phyloP scores from a whole-genome alignment of 2,113 vertebrate genomes.

The Pluvialis apricaria region DNA sequence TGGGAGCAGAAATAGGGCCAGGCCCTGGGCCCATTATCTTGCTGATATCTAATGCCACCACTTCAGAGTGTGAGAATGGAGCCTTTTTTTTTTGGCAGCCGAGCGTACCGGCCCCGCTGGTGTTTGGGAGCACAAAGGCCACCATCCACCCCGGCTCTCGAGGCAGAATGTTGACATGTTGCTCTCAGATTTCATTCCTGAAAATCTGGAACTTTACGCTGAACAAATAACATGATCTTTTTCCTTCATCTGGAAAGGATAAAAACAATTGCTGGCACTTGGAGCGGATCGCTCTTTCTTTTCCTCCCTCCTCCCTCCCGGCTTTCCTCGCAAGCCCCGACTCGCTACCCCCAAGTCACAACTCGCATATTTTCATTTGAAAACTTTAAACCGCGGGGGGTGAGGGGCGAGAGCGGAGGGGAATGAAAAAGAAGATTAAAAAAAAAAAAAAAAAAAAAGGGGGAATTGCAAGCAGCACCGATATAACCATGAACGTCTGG shows the following conservation, averaged over 20 bases:
- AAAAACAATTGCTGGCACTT: slow-evolving; percentile 70
- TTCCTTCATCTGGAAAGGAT: slow-evolving; percentile 68
- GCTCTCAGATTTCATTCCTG: slow-evolving; percentile 76
- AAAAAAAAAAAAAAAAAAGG: neutral
- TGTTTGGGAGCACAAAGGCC: slow-evolving; percentile 76
- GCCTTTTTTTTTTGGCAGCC: slow-evolving; percentile 60
- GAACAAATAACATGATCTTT: slow-evolving; percentile 73
- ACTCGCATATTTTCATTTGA: slow-evolving; percentile 63
- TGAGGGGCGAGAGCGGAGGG: neutral
- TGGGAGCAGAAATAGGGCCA: slow-evolving; percentile 55
- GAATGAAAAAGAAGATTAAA: slow-evolving; percentile 42
- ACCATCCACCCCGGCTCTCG: slow-evolving; percentile 65
- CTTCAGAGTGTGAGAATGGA: slow-evolving; percentile 72
- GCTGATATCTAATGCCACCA: slow-evolving; percentile 73
- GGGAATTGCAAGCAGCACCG: neutral
- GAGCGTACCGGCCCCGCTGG: slow-evolving; percentile 61
- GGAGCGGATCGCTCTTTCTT: slow-evolving; percentile 34
- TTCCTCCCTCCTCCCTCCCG: slow-evolving; percentile 13
- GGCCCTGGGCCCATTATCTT: slow-evolving; percentile 71
- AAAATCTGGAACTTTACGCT: slow-evolving; percentile 75
- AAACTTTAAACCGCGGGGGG: slow-evolving; percentile 55
- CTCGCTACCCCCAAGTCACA: slow-evolving; percentile 60
- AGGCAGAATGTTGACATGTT: slow-evolving; percentile 66
- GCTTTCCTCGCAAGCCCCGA: slow-evolving; percentile 44
- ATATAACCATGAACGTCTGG: neutral